Conservation (phyloP, 1,140 invertebrate species). For the Eueides isabella region DNA sequence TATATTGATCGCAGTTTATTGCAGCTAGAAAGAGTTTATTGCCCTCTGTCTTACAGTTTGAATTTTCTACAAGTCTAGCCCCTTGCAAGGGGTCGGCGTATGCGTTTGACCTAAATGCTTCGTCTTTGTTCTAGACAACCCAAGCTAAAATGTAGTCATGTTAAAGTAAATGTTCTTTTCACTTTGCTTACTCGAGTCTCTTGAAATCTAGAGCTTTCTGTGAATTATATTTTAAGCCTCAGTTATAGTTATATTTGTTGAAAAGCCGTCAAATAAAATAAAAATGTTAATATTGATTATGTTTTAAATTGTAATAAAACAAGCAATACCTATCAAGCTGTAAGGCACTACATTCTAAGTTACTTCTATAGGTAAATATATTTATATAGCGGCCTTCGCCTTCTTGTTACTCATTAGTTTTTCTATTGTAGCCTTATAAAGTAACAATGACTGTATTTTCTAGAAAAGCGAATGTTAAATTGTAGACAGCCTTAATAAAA, state of each 20-base stretch:
- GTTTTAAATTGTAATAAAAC: not conserved
- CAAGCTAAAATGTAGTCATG: not conserved
- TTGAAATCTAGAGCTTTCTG: not conserved
- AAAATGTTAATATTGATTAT: not conserved
- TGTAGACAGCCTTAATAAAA: not conserved
- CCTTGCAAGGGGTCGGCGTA: constrained; percentile 14
- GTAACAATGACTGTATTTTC: not conserved
- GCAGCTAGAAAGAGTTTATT: constrained; percentile 23
- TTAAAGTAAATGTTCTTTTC: constrained; percentile 2
- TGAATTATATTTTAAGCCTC: not conserved
- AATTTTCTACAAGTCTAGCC: constrained; percentile 23
- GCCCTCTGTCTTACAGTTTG: constrained; percentile 17
- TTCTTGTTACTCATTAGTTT: constrained; percentile 2
- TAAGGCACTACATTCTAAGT: not conserved
- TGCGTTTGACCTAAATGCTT: constrained; percentile 29
- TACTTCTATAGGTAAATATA: not conserved
- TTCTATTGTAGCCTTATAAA: constrained; percentile 4
- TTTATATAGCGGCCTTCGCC: not conserved
- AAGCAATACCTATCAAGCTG: not conserved
- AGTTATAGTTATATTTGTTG: too few relatives aligned
- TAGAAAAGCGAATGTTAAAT: not conserved
- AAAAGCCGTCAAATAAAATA: not conserved
- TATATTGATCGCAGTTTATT: constrained; percentile 16
- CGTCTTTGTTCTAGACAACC: constrained; percentile 24
- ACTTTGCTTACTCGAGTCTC: not conserved